These are phyloP conservation scores for Anadara kagoshimensis DNA, from an alignment of 1,140 invertebrate genomes.

Conservation along the genomic window DNA sequence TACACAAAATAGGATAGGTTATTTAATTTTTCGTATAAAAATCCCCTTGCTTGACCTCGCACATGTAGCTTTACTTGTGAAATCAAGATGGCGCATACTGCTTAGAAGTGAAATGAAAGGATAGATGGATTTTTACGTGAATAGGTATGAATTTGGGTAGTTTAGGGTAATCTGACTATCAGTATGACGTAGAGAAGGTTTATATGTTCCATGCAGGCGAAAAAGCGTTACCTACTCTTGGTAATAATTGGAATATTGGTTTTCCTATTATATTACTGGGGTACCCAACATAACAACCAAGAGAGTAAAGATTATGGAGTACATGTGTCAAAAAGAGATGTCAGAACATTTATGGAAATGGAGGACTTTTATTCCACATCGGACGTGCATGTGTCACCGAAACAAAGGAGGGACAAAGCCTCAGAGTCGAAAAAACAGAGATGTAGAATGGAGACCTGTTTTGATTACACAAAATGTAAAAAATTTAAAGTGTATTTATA, in stretches of 20 bases:
- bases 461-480: conserved; percentile 90
- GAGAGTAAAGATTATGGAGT: conserved; percentile 19
- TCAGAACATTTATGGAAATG: conserved; percentile 60
- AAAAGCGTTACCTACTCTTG: conserved; percentile 91
- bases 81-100: too few relatives aligned
- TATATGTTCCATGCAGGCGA: conserved; percentile 80
- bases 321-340: conserved; percentile 41
- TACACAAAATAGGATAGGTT: too few relatives aligned
- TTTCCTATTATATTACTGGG: conserved; percentile 85
- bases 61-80: too few relatives aligned
- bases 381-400: conserved; percentile 61
- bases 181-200: conserved; percentile 32
- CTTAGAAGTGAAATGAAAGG: too few relatives aligned
- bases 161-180: conserved; percentile 26
- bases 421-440: conserved; percentile 42
- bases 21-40: too few relatives aligned
- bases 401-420: conserved; percentile 43
- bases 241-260: conserved; percentile 87
- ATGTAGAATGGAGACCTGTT: conserved; percentile 96
- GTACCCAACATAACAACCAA: conserved; percentile 41
- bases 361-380: conserved; percentile 59
- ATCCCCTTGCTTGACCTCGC: too few relatives aligned
- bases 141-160: conserved; percentile 28
- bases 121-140: conserved; percentile 9
- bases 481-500: conserved; percentile 96